Evolutionary conservation across 2,113 vertebrate genomes (phyloP).

Genomic region (Cyanoramphus novaezelandiae): DNA sequence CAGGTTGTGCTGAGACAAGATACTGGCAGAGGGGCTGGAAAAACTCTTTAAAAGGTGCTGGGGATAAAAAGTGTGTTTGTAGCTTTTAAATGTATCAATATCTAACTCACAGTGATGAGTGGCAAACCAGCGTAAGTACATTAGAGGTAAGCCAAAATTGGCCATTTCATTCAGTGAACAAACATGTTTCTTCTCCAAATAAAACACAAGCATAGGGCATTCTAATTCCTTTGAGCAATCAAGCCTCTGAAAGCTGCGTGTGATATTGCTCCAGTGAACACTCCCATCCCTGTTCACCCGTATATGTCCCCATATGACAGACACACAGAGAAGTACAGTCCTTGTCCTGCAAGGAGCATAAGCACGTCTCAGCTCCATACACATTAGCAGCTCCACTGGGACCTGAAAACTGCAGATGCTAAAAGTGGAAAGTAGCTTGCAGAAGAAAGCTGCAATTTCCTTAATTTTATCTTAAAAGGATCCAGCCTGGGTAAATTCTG

Average conservation of each 20-base stretch:
- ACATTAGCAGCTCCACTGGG: not conserved
- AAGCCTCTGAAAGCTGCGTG: fast-evolving
- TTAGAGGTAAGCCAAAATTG: not conserved
- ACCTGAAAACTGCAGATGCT: not conserved
- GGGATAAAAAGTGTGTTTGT: not conserved
- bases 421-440: not conserved
- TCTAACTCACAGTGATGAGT: not conserved
- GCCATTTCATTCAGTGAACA: not conserved
- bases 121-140: not conserved
- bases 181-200: not conserved
- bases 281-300: not conserved
- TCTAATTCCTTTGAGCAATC: not conserved
- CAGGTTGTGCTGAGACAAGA: not conserved
- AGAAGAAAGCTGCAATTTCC: not conserved
- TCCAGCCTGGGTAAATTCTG: not conserved
- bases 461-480: not conserved
- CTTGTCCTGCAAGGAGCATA: not conserved
- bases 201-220: not conserved
- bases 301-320: fast-evolving
- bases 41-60: not conserved
- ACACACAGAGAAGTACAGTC: fast-evolving
- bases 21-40: not conserved
- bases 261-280: not conserved
- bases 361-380: fast-evolving
- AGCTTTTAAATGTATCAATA: not conserved